Evolutionary conservation across 2,888 invertebrate genomes (phyloP), one percentile per base, ranked within the genome.

Genomic region (Stratiomys singularior): DNA sequence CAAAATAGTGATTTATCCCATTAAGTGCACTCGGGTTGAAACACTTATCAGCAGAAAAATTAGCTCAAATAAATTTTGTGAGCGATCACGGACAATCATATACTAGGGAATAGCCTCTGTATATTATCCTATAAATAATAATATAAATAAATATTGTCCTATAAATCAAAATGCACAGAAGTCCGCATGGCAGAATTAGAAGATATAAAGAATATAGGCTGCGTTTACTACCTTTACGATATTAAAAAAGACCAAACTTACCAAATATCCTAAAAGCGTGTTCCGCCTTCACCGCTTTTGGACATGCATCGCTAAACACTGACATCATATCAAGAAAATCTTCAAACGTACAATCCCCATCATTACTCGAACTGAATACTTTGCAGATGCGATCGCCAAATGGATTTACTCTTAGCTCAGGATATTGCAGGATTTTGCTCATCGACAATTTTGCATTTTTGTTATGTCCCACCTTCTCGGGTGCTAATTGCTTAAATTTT

Each of bases 301-400:
- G 97, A 9, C 97, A 96, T 83, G 92, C 92, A 83, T 96, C 96
- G 85, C 96, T 95, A 83, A 98, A 96, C 21, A 97, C 96, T 0
- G 96, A 97, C 94, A 97, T 96, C 97, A 98, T 97, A 84, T 98
- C 97, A 1, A 98, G 89, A 84, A 97, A 98, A 86, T 98, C 97
- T 87, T 98, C 97, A 88, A 98, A 98, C 0, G 95, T 96, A 85
- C 96, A 94, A 85, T 96, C 95, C 3, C 96, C 97, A 86, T 95
- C 94, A 81, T 94, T 94, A 85, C 93, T 93, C 0, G 94, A 94
- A 85, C 94, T 95, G 83, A 95, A 95, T n/a, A 97, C 95, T 85
- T 94, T 93, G 84, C 97, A 97, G 80, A 98, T 96, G 76, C 97
- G 89, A 83, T 96, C 95, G 52, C 94, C 92, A 87, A 98, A 97